Evolutionary conservation across 2,888 invertebrate genomes (phyloP), one percentile per base, ranked within the genome.

Genomic region (Ctena decussata): DNA sequence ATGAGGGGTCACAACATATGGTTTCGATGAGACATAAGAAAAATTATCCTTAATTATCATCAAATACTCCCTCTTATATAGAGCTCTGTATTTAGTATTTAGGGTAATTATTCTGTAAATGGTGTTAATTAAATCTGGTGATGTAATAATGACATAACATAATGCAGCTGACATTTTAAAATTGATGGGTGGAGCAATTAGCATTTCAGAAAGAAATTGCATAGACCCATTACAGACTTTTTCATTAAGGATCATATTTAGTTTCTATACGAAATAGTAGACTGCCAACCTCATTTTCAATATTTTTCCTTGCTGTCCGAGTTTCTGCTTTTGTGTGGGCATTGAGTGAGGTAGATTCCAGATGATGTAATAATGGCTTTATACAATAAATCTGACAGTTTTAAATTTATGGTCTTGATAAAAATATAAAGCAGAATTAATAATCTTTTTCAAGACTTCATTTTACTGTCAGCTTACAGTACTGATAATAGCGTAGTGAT

Each of bases 351-450:
- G 35, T 65, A 35, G 21, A 30, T 35, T 35, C 35, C 1, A 21
- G 2, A 11, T 65, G 65, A 65, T 65, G 65, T 65, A 65, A 65
- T 65, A 32, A 65, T 27, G 35, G 1, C 65, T 65, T 32, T 30
- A 65, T 35, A 35, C 65, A 65, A 65, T 65, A 21, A 24, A 18
- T 18, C 18, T 21, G 65, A 18, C 65, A 65, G 12, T 57, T 65
- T 65, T 15, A 65, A 65, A 65, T 65, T 65, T 35, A 65, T 65
- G 65, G 21, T 11, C 6, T 65, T 65, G 65, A 65, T 35, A 65
- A 65, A 65, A 65, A 65, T 35, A 30, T 65, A 65, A 65, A n/a
- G 35, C 32, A 65, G 21, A 65, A 65, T 65, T 65, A 65, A 65
- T 65, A 65, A 65, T 35, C 35, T 12, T 21, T 35, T 65, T 21